These are phyloP conservation scores for Exocentrus adspersus DNA, from an alignment of 2,888 invertebrate species.

Conservation along the genomic window DNA sequence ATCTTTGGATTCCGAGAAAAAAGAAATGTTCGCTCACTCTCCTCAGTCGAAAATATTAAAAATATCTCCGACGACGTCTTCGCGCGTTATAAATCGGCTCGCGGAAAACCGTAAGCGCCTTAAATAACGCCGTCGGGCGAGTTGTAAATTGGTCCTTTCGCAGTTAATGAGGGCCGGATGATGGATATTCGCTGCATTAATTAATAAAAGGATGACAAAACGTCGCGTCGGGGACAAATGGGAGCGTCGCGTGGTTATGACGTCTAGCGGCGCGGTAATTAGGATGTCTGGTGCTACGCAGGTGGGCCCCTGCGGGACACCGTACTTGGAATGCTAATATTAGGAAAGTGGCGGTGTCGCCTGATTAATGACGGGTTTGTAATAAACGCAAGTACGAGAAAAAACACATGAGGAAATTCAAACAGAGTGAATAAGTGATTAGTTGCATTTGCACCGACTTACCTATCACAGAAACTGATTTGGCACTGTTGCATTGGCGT, in stretches of 20 bases:
- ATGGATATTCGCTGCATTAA: constrained; percentile 58
- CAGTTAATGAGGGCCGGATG: constrained; percentile 59
- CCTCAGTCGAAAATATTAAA: constrained; percentile 59
- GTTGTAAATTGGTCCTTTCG: constrained; percentile 60
- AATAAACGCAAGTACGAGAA: too few species aligned
- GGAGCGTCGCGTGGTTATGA: constrained; percentile 55
- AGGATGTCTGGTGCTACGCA: constrained; percentile 57
- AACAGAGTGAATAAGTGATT: too few species aligned
- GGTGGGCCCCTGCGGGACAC: constrained; percentile 59
- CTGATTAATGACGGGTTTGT: too few species aligned
- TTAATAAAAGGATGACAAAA: constrained; percentile 58
- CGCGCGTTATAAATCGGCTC: constrained; percentile 57
- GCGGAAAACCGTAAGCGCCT: constrained; percentile 52
- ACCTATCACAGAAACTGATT: too few species aligned
- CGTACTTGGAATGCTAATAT: constrained; percentile 55
- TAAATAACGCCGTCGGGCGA: constrained; percentile 54
- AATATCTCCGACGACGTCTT: constrained; percentile 55
- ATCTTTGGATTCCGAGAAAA: too few species aligned
- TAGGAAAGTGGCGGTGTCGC: constrained; percentile 49
- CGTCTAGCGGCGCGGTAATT: constrained; percentile 57
- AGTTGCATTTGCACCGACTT: too few species aligned
- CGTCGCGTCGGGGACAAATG: constrained; percentile 56
- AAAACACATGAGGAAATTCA: too few species aligned
- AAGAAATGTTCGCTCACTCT: too few species aligned
- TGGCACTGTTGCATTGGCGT: too few species aligned